Evolutionary conservation across 1,140 invertebrate genomes (phyloP), one percentile per base, ranked within the genome.

Genomic region (Rhopalosiphum padi): DNA sequence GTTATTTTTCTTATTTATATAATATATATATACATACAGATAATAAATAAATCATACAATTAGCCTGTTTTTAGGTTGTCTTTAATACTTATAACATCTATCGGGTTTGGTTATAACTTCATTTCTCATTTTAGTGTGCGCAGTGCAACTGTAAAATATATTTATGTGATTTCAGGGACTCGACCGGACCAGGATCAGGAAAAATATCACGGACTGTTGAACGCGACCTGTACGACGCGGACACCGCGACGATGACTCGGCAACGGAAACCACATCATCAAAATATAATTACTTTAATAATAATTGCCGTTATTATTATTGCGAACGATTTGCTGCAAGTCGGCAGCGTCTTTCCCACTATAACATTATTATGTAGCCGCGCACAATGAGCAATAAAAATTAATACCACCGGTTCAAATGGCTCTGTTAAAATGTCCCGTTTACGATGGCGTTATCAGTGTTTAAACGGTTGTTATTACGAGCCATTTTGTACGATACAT

Each of bases 391-490:
- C 85, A n/a, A 48, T 87, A 87, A 87, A 46, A 87, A 87, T 18
- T 87, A 87, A 87, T 87, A 48, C 30, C 85, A 48, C 43, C 25
- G 23, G 41, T 43, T 23, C 23, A 43, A 86, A 48, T 30, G 43
- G 25, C 43, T 87, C 85, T 15, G 85, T 87, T 87, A 48, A 48
- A 87, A 87, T n/a, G 43, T 87, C 46, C 41, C 85, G 85, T 87
- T 87, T 87, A 87, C 85, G 85, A 87, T 18, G 83, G 83, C 83
- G 85, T 87, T 87, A 87, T 87, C 85, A 87, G 85, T 87, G 43
- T 87, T 87, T 87, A 46, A 87, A 87, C 85, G 43, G 85, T 87
- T 87, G 11, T 87, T 87, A 48, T 87, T 46, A 87, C 85, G 43
- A 48, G 25, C 43, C 43, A 87, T 87, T 87, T 87, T 48, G 85